A percentile compares a stretch with the other conserved stretches of the same genome.
Conservation (phyloP, 2,888 invertebrate species). For the Amorpha juglandis region DNA sequence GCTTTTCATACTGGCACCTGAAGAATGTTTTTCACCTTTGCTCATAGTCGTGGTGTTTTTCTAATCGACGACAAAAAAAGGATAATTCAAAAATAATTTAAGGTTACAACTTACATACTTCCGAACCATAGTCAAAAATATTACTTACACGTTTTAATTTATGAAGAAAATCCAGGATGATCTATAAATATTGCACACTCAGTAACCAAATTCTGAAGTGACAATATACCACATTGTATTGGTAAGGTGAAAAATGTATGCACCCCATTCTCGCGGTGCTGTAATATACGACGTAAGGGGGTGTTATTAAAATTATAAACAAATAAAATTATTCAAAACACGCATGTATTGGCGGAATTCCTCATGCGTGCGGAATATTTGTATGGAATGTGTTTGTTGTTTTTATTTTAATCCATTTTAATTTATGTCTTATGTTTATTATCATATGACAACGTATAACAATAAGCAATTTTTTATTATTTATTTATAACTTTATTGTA, state of each 20-base stretch:
- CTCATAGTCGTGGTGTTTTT: too few species aligned
- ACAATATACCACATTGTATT: slow-evolving; percentile 77
- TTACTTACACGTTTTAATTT: neutral
- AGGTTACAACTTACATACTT: neutral
- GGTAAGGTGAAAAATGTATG: slow-evolving; percentile 75
- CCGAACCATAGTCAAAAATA: neutral
- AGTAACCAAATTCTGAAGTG: slow-evolving; percentile 74
- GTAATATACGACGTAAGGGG: slow-evolving; percentile 61
- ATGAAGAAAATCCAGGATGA: slow-evolving; percentile 76
- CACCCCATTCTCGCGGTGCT: slow-evolving; percentile 53
- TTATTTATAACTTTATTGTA: too few species aligned
- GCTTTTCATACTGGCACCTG: too few species aligned
- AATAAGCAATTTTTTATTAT: too few species aligned
- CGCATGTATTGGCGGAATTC: slow-evolving; percentile 65
- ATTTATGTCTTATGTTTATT: too few species aligned
- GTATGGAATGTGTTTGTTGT: slow-evolving; percentile 33
- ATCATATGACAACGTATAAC: too few species aligned
- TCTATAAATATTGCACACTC: slow-evolving; percentile 76
- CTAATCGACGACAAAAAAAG: too few species aligned
- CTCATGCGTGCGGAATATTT: slow-evolving; percentile 51
- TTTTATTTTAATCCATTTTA: slow-evolving; percentile 29
- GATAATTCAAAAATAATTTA: neutral
- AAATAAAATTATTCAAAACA: slow-evolving; percentile 79
- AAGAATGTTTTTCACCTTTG: too few species aligned
- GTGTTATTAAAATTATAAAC: slow-evolving; percentile 84